Conservation (phyloP, 2,797 vertebrate species). For the Menidia menidia region DNA sequence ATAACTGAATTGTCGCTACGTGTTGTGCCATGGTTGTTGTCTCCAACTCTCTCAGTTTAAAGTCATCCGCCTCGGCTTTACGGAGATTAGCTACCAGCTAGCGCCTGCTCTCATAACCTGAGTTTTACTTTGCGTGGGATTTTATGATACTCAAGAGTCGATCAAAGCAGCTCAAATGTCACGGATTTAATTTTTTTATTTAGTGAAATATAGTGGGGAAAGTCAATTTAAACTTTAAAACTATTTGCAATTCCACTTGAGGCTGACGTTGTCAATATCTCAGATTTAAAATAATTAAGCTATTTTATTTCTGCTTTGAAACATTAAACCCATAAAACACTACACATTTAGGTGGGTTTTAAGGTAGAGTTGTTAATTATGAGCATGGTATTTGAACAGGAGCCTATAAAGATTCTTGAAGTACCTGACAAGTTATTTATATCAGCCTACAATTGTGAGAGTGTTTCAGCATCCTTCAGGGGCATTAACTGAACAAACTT, state of each 20-base stretch:
- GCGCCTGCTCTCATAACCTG: background rate
- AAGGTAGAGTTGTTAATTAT: too few relatives aligned
- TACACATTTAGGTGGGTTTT: too few relatives aligned
- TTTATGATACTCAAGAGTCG: background rate
- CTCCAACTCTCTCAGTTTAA: constrained; percentile 57
- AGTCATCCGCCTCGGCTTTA: constrained; percentile 35
- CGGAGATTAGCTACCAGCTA: background rate
- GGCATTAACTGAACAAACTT: background rate
- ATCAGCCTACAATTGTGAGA: too few relatives aligned
- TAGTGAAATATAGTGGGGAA: background rate
- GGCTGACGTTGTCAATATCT: background rate
- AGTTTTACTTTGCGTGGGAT: background rate
- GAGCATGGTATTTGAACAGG: too few relatives aligned
- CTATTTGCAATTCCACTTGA: background rate
- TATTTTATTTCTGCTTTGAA: background rate
- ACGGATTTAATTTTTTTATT: background rate
- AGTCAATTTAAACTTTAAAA: background rate
- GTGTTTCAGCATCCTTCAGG: too few relatives aligned
- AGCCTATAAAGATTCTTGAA: too few relatives aligned
- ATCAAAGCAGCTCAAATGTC: background rate
- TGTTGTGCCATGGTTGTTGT: constrained; percentile 25
- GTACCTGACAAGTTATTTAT: too few relatives aligned
- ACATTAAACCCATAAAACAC: too few relatives aligned
- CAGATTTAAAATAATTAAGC: background rate
- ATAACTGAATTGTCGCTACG: background rate